phyloP scores from a whole-genome alignment of 1,140 invertebrate species.

The Drosophila kanapiae region DNA sequence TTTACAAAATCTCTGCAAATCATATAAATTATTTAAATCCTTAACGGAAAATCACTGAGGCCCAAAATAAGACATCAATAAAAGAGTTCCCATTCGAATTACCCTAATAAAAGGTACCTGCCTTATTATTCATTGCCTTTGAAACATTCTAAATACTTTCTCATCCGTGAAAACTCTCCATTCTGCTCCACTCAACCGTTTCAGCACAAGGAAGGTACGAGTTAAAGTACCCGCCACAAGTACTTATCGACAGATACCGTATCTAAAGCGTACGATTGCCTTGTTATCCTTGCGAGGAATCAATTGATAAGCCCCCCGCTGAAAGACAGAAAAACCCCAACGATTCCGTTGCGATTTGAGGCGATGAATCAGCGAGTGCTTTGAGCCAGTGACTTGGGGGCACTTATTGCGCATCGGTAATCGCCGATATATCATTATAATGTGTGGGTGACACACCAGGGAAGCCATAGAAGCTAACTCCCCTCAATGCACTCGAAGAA shows the following conservation, averaged over 20 bases:
- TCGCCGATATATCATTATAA: conserved; percentile 51
- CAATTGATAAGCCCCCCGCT: conserved; percentile 53
- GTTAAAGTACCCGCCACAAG: conserved; percentile 33
- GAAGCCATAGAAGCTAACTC: conserved; percentile 52
- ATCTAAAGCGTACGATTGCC: conserved; percentile 40
- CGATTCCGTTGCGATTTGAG: conserved; percentile 33
- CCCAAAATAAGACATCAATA: conserved; percentile 8
- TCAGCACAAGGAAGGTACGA: conserved; percentile 12
- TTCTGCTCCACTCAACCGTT: conserved; percentile 17
- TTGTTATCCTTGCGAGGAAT: conserved; percentile 39
- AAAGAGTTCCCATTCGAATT: conserved; percentile 10
- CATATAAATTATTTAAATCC: background rate
- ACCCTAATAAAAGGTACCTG: conserved; percentile 11
- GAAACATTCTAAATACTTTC: background rate
- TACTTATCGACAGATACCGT: conserved; percentile 47
- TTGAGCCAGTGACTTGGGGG: conserved; percentile 31
- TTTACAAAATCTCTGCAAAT: too few species aligned
- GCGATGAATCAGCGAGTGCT: conserved; percentile 49
- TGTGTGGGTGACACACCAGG: conserved; percentile 61
- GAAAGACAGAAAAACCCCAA: conserved; percentile 37
- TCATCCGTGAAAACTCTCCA: conserved; percentile 15
- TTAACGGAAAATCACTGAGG: conserved; percentile 5
- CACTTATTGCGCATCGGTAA: conserved; percentile 54
- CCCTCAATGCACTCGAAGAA: conserved; percentile 24
- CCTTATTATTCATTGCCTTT: conserved; percentile 10